Evolutionary conservation across 2,888 invertebrate genomes (phyloP), one percentile per base, ranked within the genome.

Genomic region (Acronicta psi): DNA sequence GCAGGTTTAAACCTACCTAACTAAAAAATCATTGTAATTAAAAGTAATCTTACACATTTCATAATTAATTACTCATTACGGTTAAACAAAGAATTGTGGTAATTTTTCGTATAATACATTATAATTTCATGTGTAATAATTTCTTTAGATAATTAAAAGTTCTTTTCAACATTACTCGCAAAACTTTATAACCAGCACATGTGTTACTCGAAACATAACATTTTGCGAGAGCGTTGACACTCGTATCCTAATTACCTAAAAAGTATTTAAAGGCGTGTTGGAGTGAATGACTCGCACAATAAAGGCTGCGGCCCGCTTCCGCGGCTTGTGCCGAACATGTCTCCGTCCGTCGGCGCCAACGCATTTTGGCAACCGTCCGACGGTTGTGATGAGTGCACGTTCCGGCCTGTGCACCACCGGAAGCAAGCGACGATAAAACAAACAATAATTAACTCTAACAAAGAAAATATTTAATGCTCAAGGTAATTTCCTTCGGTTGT

Each of bases 341-440:
- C 55, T 45, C 52, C 34, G 61, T 54, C 59, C 64, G 55, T 73
- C 63, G 68, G 75, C 77, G 82, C 81, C 81, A 81, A 79, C 76
- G 75, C 79, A 76, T 80, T 81, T 81, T 84, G 84, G 83, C 84
- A 82, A 78, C 62, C 62, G 29, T 74, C 82, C 80, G 71, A 75
- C 75, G 73, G 69, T 81, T 81, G 75, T 83, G 83, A 85, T 80
- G 79, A 76, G 75, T 78, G 78, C 82, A 81, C 80, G 80, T 81
- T 80, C 82, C 79, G 75, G 69, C 73, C 55, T 61, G 63, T 68
- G 70, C 74, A 77, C 65, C 63, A 73, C 63, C 64, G 72, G 75
- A 75, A 75, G 58, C 63, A 40, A 34, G 34, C 43, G 23, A 57
- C 52, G 40, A 66, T 57, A 52, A 63, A 74, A 63, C 57, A 73